Evolutionary conservation across 2,888 invertebrate species (phyloP).

Genomic region (Catocala nupta): DNA sequence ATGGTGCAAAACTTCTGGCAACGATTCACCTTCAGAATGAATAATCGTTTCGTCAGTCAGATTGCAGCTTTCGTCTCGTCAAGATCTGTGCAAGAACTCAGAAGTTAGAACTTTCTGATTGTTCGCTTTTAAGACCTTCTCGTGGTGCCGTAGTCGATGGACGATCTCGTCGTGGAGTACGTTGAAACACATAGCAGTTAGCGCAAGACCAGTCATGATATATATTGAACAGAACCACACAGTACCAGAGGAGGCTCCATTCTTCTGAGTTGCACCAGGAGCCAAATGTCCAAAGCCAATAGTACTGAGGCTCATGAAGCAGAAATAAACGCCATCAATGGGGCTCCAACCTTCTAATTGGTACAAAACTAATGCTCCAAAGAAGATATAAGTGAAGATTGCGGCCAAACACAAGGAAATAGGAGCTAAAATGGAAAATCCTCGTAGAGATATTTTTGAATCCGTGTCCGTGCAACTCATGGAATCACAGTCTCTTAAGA

Average conservation of each 20-base stretch:
- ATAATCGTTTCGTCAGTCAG: conserved; percentile 79
- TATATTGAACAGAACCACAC: conserved; percentile 97
- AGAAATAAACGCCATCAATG: conserved; percentile 97
- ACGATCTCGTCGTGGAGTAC: conserved; percentile 96
- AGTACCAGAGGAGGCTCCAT: conserved; percentile 88
- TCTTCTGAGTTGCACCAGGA: conserved; percentile 89
- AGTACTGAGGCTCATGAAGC: conserved; percentile 97
- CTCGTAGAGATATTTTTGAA: conserved; percentile 90
- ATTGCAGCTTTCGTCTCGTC: conserved; percentile 81
- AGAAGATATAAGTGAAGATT: conserved; percentile 96
- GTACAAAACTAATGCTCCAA: conserved; percentile 96
- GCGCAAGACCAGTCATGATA: conserved; percentile 95
- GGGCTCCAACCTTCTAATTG: conserved; percentile 97
- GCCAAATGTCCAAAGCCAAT: conserved; percentile 96
- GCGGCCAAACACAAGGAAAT: conserved; percentile 95
- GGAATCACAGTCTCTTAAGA: conserved; percentile 84
- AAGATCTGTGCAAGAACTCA: conserved; percentile 81
- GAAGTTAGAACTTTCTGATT: conserved; percentile 79
- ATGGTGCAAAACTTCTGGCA: conserved; percentile 83
- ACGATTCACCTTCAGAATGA: conserved; percentile 77
- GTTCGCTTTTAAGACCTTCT: conserved; percentile 74
- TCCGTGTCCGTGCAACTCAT: conserved; percentile 90
- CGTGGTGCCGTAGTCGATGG: conserved; percentile 91
- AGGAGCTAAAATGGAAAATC: conserved; percentile 94
- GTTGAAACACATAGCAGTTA: conserved; percentile 97